A percentile compares a stretch with the other conserved stretches of the same genome.
Conservation (phyloP, 2,797 vertebrate species). For the Sarcoramphus papa region DNA sequence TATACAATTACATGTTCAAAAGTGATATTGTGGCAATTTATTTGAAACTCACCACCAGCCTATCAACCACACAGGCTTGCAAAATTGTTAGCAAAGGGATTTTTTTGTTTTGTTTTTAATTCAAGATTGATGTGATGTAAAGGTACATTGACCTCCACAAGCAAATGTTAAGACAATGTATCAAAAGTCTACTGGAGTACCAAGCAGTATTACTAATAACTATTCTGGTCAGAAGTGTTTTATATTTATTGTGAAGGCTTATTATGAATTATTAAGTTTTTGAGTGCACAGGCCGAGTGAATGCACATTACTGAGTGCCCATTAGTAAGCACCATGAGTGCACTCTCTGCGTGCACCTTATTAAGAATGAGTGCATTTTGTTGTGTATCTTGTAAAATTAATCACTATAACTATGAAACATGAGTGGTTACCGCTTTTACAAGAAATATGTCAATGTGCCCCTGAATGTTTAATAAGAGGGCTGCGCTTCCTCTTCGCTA, state of each 20-base stretch:
- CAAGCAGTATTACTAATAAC: not conserved
- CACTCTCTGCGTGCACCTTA: not conserved
- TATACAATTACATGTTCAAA: not conserved
- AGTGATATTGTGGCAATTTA: not conserved
- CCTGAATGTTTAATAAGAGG: not conserved
- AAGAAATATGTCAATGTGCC: not conserved
- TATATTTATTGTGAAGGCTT: conserved; percentile 15
- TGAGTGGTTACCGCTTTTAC: not conserved
- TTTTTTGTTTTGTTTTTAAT: not conserved
- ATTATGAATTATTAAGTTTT: conserved; percentile 54
- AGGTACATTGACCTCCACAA: not conserved
- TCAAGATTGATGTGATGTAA: not conserved
- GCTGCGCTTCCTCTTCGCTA: not conserved
- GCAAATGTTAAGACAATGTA: not conserved
- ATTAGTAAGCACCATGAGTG: not conserved
- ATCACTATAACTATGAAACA: not conserved
- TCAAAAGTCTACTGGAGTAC: not conserved
- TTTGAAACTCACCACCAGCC: not conserved
- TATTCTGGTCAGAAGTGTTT: not conserved
- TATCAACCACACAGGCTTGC: not conserved
- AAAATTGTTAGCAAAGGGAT: not conserved
- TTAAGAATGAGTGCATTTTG: not conserved
- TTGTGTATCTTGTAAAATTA: conserved; percentile 40
- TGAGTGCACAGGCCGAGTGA: conserved; percentile 16
- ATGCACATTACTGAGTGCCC: not conserved